Base-by-base conservation (phyloP, 2,888 invertebrate species). In the Cabera pusaria region DNA sequence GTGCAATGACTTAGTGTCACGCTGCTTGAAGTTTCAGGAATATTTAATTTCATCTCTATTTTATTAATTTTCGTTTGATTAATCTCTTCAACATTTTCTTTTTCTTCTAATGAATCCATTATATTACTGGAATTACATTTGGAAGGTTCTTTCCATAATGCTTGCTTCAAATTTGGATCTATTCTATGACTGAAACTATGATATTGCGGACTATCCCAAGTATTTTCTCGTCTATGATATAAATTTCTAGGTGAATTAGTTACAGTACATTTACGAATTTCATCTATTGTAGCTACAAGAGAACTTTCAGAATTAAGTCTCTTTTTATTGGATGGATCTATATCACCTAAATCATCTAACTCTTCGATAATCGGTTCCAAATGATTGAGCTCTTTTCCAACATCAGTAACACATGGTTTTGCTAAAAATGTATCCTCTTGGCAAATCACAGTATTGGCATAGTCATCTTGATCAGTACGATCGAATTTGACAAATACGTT, bases 271-370 rank as follows among this genome's bases (percentile, higher is more conserved):
- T 90, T 90, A 22, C 92, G 77, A 20, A 92, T 92, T 75, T 92
- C 92, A 59, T 92, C 92, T 42, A 92, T 92, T 1, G 92, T 92
- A 5, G 91, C 92, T 3, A 92, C 92, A 3, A 92, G 69, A 3
- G 92, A 90, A 62, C 92, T 91, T 60, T 90, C 90, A 10, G 90
- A 90, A 59, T 83, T 88, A 20, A 85, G 62, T 48, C 82, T 70
- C 56, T 87, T 76, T 63, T 90, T 79, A 50, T 61, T 75, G 11
- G 74, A 66, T 14, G 64, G 60, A 37, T 85, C 85, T 47, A 85
- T 66, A 36, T 90, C 88, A n/a, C 78, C 80, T 25, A 89, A 60
- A 48, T 91, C 91, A 49, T 92, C 91, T 18, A 90, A 72, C 56
- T 92, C 92, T 66, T 92, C 92, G 46, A 88, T 52, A 26, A 90